phyloP scores from a whole-genome alignment of 2,113 vertebrate species.

The Eurypyga helias region DNA sequence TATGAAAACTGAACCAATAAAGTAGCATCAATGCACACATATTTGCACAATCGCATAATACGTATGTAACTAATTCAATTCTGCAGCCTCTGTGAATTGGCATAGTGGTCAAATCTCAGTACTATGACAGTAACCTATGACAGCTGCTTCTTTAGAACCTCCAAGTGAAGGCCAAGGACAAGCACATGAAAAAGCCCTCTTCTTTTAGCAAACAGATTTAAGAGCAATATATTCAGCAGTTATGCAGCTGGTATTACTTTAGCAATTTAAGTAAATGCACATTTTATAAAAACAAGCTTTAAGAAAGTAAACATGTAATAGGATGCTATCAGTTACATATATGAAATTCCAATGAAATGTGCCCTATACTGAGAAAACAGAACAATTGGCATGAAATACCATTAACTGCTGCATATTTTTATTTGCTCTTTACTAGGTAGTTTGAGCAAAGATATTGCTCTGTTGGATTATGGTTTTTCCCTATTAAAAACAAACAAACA shows the following conservation, averaged over 20 bases:
- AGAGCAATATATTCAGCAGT: not conserved
- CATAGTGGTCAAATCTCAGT: not conserved
- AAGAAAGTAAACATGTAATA: not conserved
- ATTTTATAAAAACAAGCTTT: not conserved
- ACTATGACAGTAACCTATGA: not conserved
- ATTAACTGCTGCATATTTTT: not conserved
- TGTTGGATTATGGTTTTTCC: not conserved
- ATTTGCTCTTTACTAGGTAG: not conserved
- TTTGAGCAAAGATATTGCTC: not conserved
- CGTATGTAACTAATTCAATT: not conserved
- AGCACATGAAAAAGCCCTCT: not conserved
- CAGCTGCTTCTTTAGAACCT: not conserved
- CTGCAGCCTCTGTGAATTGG: not conserved
- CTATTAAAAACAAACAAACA: not conserved
- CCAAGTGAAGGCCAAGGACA: not conserved
- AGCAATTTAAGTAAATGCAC: not conserved
- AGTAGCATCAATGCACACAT: not conserved
- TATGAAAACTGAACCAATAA: not conserved
- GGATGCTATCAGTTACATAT: not conserved
- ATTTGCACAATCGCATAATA: not conserved
- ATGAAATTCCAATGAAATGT: not conserved
- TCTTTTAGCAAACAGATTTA: not conserved
- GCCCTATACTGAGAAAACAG: not conserved
- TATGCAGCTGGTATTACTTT: not conserved
- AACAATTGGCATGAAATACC: not conserved